A percentile compares a stretch with the other conserved stretches of the same genome.
These are phyloP conservation scores for Lithophane semibrunnea DNA, from an alignment of 2,888 invertebrate species.

Conservation along the genomic window DNA sequence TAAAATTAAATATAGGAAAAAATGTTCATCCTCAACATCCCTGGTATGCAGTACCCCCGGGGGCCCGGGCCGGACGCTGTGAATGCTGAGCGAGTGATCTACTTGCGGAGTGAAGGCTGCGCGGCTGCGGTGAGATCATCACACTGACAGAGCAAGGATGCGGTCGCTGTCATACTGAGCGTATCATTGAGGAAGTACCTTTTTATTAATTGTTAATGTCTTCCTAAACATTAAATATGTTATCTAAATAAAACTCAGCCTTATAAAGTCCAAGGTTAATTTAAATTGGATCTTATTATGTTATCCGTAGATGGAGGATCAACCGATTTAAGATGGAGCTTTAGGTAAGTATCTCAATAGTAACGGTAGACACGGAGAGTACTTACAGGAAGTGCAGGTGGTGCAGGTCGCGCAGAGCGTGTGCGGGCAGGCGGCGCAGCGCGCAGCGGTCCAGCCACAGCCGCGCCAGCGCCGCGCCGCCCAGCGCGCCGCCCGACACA, in stretches of 20 bases:
- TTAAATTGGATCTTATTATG: slow-evolving; percentile 3
- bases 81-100: neutral
- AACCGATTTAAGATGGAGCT: neutral
- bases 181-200: slow-evolving; percentile 8
- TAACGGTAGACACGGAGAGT: neutral
- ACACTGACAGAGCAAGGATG: slow-evolving; percentile 10
- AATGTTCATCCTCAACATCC: no score
- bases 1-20: no score
- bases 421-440: slow-evolving; percentile 89
- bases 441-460: slow-evolving; percentile 92
- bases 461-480: slow-evolving; percentile 90
- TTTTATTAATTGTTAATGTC: slow-evolving; percentile 15
- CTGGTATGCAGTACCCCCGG: neutral
- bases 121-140: slow-evolving; percentile 29
- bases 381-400: slow-evolving; percentile 92
- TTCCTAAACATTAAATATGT: slow-evolving; percentile 24
- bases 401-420: slow-evolving; percentile 87
- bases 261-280: slow-evolving; percentile 50
- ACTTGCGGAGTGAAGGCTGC: slow-evolving; percentile 13
- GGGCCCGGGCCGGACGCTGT: neutral
- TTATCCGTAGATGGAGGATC: neutral
- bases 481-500: slow-evolving; percentile 92
- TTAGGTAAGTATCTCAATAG: neutral
- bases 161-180: neutral
- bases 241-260: slow-evolving; percentile 1